These are phyloP conservation scores for Drosophila kanapiae DNA, from an alignment of 1,140 invertebrate genomes.

Conservation along the genomic window DNA sequence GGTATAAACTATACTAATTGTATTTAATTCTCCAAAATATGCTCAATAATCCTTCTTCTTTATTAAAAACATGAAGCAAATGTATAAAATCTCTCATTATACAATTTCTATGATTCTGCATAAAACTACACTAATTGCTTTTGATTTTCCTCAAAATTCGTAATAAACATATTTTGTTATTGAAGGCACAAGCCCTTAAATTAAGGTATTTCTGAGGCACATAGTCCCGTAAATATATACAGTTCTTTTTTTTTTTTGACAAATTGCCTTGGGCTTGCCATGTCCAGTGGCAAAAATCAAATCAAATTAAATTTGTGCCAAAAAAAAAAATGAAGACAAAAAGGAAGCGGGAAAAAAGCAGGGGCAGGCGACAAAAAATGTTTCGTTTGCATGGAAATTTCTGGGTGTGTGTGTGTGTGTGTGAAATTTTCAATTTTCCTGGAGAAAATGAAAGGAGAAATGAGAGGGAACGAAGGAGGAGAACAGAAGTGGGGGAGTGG, in stretches of 20 bases:
- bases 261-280: constrained; percentile 42
- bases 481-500: neutral
- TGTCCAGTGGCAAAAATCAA: constrained; percentile 52
- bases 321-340: constrained; percentile 23
- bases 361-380: constrained; percentile 18
- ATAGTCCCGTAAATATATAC: neutral
- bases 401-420: constrained; percentile 21
- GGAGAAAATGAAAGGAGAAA: constrained; percentile 17
- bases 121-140: neutral
- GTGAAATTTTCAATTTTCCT: constrained; percentile 47
- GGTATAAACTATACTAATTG: too few relatives aligned
- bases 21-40: too few relatives aligned
- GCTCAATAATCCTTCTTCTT: too few relatives aligned
- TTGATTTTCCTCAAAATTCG: neutral
- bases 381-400: constrained; percentile 57
- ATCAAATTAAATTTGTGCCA: constrained; percentile 59
- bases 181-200: neutral
- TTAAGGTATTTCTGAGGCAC: neutral
- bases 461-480: too few relatives aligned
- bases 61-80: too few relatives aligned
- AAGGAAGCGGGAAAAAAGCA: neutral
- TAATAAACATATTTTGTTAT: neutral
- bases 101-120: neutral
- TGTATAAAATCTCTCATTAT: too few relatives aligned
- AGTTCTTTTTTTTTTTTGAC: constrained; percentile 16